These are phyloP conservation scores for Polyommatus iphigenia DNA, from an alignment of 2,888 invertebrate species.

Conservation along the genomic window DNA sequence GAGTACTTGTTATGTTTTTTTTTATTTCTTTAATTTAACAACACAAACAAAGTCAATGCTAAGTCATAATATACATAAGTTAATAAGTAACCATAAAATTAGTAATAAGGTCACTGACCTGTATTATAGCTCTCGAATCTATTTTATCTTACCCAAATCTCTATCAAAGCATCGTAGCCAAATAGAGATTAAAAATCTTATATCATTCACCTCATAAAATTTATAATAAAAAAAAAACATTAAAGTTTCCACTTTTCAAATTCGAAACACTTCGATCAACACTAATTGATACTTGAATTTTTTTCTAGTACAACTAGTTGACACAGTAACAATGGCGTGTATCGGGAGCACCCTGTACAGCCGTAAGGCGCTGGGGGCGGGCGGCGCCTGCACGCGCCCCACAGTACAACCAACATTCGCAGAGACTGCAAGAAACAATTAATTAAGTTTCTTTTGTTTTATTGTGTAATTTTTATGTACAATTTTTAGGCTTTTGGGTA, in stretches of 20 bases:
- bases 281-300: not conserved
- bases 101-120: too few relatives aligned
- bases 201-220: too few relatives aligned
- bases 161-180: too few relatives aligned
- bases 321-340: slow-evolving; percentile 47
- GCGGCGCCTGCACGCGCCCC: slow-evolving; percentile 61
- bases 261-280: not conserved
- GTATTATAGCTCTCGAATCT: too few relatives aligned
- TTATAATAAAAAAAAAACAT: not conserved
- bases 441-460: slow-evolving; percentile 32
- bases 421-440: slow-evolving; percentile 45
- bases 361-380: slow-evolving; percentile 75
- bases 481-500: not conserved
- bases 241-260: not conserved
- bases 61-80: too few relatives aligned
- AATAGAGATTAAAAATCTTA: too few relatives aligned
- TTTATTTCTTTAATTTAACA: too few relatives aligned
- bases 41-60: too few relatives aligned
- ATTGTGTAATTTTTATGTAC: slow-evolving; percentile 28
- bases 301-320: slow-evolving; percentile 17
- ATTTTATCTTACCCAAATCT: too few relatives aligned
- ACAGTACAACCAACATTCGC: slow-evolving; percentile 46
- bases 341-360: slow-evolving; percentile 62
- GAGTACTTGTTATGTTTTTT: too few relatives aligned
- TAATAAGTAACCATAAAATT: too few relatives aligned